phyloP scores from a whole-genome alignment of 2,113 vertebrate genomes.

The Oxyura jamaicensis region DNA sequence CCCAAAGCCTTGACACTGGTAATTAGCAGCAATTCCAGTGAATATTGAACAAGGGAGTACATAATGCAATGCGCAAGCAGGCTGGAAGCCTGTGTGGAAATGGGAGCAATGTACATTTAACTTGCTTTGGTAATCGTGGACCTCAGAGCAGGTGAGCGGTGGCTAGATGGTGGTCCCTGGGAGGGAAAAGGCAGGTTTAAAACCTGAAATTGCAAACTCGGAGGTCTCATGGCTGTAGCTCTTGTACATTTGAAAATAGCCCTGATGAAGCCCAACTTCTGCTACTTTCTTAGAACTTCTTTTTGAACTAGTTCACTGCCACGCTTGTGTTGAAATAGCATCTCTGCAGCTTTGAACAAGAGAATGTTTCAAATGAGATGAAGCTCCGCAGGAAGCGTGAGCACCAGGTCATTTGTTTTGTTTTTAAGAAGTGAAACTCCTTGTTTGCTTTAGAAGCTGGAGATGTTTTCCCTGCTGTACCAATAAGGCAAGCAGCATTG shows the following conservation, averaged over 20 bases:
- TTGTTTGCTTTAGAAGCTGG: background rate
- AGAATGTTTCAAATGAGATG: background rate
- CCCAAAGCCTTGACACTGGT: background rate
- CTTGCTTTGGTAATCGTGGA: background rate
- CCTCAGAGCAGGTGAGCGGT: background rate
- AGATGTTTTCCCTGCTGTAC: background rate
- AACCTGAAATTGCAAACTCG: background rate
- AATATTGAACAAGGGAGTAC: background rate
- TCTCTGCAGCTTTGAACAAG: background rate
- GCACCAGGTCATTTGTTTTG: background rate
- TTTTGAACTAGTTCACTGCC: background rate
- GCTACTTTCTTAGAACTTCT: background rate
- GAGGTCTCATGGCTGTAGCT: background rate
- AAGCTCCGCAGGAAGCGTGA: background rate
- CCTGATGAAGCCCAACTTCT: background rate
- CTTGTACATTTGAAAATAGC: fast-evolving
- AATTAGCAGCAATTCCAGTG: background rate
- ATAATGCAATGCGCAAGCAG: fast-evolving
- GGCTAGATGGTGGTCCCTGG: no score
- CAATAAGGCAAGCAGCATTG: background rate
- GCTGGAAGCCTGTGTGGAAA: background rate
- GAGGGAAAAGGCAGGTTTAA: background rate
- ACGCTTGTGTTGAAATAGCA: background rate
- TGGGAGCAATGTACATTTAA: background rate
- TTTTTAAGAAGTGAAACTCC: background rate